These are phyloP conservation scores for Lasioglossum vierecki DNA, from an alignment of 2,888 invertebrate species.

Conservation along the genomic window DNA sequence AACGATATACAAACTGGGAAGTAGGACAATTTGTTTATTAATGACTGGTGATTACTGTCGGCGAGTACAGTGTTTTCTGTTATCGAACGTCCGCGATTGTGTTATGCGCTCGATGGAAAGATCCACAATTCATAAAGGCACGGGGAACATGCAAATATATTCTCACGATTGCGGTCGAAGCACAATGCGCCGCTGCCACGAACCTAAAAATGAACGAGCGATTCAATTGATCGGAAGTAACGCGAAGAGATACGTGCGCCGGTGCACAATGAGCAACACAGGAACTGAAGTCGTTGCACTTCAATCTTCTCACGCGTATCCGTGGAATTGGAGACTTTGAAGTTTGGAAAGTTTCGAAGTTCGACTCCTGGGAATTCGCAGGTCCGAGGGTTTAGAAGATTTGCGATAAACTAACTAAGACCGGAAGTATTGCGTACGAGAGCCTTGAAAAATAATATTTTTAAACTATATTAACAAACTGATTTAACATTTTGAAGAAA, in stretches of 20 bases:
- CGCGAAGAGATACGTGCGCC: constrained; percentile 4
- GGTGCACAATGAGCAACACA: neutral
- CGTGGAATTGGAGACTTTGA: neutral
- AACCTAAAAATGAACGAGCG: constrained; percentile 9
- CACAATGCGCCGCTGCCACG: constrained; percentile 19
- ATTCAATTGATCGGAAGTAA: constrained; percentile 46
- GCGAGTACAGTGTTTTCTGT: neutral
- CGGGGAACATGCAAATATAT: constrained; percentile 25
- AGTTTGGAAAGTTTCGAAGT: neutral
- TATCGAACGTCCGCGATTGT: constrained; percentile 1
- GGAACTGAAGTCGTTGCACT: neutral
- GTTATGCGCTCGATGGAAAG: constrained; percentile 2
- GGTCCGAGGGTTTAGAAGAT: neutral
- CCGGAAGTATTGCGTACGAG: no score
- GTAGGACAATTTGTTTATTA: neutral
- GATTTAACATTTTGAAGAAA: no score
- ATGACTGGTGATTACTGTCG: neutral
- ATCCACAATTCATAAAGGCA: constrained; percentile 22
- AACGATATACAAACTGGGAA: no score
- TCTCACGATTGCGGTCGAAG: constrained; percentile 32
- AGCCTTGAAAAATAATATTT: no score
- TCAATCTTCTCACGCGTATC: neutral
- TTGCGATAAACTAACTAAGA: no score
- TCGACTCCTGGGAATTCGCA: neutral
- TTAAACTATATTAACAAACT: no score